phyloP scores from a whole-genome alignment of 1,140 invertebrate genomes.

The Philopotamus ludificatus region DNA sequence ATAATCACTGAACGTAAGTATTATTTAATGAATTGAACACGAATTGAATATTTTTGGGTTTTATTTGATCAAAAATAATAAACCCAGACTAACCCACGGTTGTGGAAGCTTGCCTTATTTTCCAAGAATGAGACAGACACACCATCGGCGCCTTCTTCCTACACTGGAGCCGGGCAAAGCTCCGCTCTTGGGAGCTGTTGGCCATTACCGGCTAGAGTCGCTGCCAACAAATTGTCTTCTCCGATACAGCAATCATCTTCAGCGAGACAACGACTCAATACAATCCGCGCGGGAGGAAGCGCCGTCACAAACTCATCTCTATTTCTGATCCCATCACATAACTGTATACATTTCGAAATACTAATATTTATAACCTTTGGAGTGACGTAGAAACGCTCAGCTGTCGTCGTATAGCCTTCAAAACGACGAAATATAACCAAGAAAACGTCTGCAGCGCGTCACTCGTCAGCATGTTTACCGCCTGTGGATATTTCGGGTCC shows the following conservation, averaged over 20 bases:
- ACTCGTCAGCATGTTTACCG: too few relatives aligned
- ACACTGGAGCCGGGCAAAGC: background rate
- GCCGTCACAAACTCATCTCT: too few relatives aligned
- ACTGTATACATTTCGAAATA: too few relatives aligned
- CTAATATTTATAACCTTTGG: too few relatives aligned
- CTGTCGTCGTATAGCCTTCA: background rate
- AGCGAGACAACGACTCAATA: background rate
- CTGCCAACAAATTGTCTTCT: constrained; percentile 2
- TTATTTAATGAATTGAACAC: background rate
- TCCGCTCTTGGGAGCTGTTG: constrained; percentile 17
- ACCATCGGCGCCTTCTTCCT: constrained; percentile 35
- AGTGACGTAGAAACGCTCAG: too few relatives aligned
- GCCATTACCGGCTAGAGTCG: constrained; percentile 19
- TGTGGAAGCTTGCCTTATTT: background rate
- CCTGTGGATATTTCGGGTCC: background rate
- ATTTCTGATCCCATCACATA: too few relatives aligned
- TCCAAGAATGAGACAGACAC: constrained; percentile 38
- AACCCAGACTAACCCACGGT: too few relatives aligned
- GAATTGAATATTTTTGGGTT: background rate
- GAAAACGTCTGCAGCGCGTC: too few relatives aligned
- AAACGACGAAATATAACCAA: background rate
- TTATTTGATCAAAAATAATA: too few relatives aligned
- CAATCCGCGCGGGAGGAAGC: background rate
- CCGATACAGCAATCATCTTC: constrained; percentile 10
- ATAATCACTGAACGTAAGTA: too few relatives aligned